Evolutionary conservation across 2,113 vertebrate species (phyloP).

Genomic region (Peromyscus polionotus): DNA sequence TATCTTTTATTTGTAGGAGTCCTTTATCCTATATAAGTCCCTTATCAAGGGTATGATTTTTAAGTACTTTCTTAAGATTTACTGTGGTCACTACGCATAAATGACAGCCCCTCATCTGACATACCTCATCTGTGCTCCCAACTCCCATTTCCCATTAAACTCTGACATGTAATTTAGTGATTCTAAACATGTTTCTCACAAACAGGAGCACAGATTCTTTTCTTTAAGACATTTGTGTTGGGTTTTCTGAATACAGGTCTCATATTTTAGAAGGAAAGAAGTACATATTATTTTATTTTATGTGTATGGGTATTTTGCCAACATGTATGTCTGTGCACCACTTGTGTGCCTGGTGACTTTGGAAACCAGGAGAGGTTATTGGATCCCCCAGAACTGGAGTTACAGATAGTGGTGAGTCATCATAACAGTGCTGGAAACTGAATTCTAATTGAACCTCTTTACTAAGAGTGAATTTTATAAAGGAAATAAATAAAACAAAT

Average conservation of each 20-base stretch:
- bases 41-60: neutral
- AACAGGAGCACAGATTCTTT: neutral
- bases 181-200: neutral
- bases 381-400: neutral
- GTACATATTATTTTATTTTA: neutral
- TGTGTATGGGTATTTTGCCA: neutral
- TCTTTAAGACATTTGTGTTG: neutral
- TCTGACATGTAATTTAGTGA: too few species aligned
- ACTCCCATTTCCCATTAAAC: too few species aligned
- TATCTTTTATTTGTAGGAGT: neutral
- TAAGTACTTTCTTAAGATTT: neutral
- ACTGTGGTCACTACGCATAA: neutral
- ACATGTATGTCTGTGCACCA: neutral
- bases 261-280: neutral
- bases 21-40: neutral
- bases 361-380: neutral
- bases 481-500: neutral
- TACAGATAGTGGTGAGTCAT: neutral
- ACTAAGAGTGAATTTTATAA: neutral
- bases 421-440: neutral
- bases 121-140: neutral
- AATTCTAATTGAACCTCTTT: neutral
- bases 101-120: neutral
- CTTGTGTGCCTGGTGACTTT: neutral
- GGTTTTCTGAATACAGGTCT: neutral